Conservation (phyloP, 2,113 vertebrate species). For the Gorilla gorilla region DNA sequence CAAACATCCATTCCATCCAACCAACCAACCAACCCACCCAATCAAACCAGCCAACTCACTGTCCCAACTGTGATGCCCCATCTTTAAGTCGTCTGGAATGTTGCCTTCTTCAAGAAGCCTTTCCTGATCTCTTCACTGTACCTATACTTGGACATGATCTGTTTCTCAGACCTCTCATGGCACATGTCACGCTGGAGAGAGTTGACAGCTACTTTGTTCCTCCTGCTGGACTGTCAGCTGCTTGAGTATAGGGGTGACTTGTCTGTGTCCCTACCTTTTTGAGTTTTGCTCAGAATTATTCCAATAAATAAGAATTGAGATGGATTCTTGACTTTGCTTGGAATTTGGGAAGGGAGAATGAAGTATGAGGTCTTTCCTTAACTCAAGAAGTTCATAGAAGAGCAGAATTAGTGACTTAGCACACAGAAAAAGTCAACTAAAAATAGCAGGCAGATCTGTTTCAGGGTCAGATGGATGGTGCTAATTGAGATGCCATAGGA, state of each 20-base stretch:
- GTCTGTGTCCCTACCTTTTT: background rate
- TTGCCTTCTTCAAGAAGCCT: background rate
- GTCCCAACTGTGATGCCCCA: background rate
- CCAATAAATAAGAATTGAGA: background rate
- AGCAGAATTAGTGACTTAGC: background rate
- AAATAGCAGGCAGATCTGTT: background rate
- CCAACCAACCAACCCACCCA: background rate
- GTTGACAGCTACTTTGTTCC: background rate
- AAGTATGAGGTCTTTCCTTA: background rate
- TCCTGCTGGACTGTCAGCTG: background rate
- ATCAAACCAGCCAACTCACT: background rate
- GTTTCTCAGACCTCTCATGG: background rate
- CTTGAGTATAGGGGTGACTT: background rate
- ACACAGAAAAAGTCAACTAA: background rate
- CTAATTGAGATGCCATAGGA: background rate
- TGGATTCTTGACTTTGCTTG: background rate
- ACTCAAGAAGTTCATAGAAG: background rate
- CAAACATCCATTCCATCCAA: background rate
- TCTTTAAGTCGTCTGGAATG: background rate
- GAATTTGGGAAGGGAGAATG: background rate
- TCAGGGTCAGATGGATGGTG: background rate
- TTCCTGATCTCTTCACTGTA: background rate
- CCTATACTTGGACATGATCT: rapidly evolving
- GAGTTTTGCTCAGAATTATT: background rate
- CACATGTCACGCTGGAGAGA: background rate